A percentile compares a stretch with the other conserved stretches of the same genome.
These are phyloP conservation scores for Xiphydria camelus DNA, from an alignment of 2,888 invertebrate species.

Conservation along the genomic window DNA sequence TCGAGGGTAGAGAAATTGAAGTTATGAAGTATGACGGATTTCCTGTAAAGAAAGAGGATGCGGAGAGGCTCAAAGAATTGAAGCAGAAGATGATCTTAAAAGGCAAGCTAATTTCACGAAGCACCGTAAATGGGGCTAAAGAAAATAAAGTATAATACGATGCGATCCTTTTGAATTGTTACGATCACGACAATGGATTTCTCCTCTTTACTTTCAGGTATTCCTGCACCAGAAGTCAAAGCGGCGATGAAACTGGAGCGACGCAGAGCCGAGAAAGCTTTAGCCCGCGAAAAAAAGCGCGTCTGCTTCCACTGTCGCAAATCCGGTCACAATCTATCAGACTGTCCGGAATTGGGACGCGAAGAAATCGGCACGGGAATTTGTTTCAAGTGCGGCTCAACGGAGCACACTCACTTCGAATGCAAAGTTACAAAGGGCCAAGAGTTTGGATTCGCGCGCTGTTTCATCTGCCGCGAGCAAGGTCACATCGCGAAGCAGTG, in stretches of 20 bases:
- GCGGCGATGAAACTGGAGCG: constrained; percentile 71
- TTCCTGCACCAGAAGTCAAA: constrained; percentile 70
- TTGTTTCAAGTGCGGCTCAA: constrained; percentile 89
- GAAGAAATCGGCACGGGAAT: constrained; percentile 68
- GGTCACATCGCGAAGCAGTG: constrained; percentile 89
- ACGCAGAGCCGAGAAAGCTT: constrained; percentile 72
- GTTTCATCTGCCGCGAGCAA: constrained; percentile 85
- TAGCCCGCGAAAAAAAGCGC: constrained; percentile 69
- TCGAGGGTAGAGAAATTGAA: constrained; percentile 68
- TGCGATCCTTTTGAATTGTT: neutral
- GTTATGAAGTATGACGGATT: constrained; percentile 71
- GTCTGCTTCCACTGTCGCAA: constrained; percentile 81
- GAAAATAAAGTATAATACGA: neutral
- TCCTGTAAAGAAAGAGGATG: constrained; percentile 73
- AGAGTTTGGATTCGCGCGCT: constrained; percentile 80
- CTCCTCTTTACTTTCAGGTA: constrained; percentile 40
- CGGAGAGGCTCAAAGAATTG: constrained; percentile 66
- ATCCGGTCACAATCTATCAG: constrained; percentile 78
- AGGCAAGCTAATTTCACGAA: constrained; percentile 51
- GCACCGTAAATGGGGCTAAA: too few relatives aligned
- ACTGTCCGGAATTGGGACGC: constrained; percentile 73
- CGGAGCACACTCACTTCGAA: constrained; percentile 78
- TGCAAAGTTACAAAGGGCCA: constrained; percentile 70
- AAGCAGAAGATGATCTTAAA: constrained; percentile 67
- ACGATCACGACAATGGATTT: neutral